Evolutionary conservation across 2,888 invertebrate species (phyloP).

Genomic region (Villa cingulata): DNA sequence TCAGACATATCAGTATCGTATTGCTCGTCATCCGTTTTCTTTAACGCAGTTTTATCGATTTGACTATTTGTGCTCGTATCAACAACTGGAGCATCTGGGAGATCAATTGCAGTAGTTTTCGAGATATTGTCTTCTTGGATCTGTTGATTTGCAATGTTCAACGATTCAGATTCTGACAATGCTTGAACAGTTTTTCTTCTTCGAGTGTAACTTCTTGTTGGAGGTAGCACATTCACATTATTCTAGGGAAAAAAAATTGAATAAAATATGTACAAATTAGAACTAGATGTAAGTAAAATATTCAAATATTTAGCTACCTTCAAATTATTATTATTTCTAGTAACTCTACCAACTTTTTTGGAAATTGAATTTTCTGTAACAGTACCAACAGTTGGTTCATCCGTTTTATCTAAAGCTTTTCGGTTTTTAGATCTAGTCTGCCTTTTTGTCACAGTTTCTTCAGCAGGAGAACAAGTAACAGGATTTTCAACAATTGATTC

Average conservation of each 20-base stretch:
- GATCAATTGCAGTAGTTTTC: not conserved
- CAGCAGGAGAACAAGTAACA: not conserved
- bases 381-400: not conserved
- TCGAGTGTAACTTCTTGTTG: conserved; percentile 27
- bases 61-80: not conserved
- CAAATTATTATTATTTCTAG: conserved; percentile 13
- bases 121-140: not conserved
- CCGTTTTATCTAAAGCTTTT: conserved; percentile 8
- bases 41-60: no score
- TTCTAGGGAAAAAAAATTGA: not conserved
- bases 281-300: no score
- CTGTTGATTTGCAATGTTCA: conserved; percentile 1
- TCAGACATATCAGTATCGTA: no score
- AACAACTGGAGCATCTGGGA: conserved; percentile 8
- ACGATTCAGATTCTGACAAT: conserved; percentile 18
- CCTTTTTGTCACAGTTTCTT: conserved; percentile 15
- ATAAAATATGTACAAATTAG: no score
- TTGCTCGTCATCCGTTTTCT: no score
- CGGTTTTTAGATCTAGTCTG: conserved; percentile 22
- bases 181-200: conserved; percentile 30
- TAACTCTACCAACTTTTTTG: conserved; percentile 8
- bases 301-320: no score
- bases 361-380: not conserved
- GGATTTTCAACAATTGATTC: conserved; percentile 7
- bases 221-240: conserved; percentile 7